Percentiles rank a stretch among this genome's conserved stretches.
phyloP scores from a whole-genome alignment of 2,797 vertebrate genomes.

The Sebastes hubbsi region DNA sequence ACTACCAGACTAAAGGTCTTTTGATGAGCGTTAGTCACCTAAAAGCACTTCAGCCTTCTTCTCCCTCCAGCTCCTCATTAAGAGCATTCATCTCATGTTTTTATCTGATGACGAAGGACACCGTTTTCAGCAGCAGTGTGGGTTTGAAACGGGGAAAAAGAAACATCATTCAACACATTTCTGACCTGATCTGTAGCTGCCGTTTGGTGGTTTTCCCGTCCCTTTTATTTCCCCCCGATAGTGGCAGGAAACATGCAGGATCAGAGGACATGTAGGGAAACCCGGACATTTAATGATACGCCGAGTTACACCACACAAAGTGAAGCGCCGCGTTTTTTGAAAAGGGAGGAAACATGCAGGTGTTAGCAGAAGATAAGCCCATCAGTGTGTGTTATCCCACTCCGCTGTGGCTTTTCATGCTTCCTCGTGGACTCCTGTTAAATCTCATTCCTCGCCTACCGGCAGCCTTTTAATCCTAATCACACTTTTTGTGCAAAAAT shows the following conservation, averaged over 20 bases:
- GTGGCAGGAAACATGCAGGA: neutral
- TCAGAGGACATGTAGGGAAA: neutral
- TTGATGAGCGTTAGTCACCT: neutral
- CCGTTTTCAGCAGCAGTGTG: neutral
- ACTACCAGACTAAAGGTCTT: neutral
- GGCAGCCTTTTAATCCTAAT: neutral
- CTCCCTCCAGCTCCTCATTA: neutral
- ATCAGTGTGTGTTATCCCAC: neutral
- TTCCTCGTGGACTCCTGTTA: neutral
- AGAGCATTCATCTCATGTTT: neutral
- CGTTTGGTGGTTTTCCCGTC: neutral
- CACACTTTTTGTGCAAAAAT: neutral
- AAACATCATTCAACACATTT: neutral
- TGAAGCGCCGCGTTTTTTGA: neutral
- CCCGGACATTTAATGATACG: conserved; percentile 4
- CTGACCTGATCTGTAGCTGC: neutral
- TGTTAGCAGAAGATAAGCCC: conserved; percentile 35
- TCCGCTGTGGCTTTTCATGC: neutral
- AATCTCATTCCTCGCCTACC: neutral
- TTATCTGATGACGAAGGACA: neutral
- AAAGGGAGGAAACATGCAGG: conserved; percentile 8
- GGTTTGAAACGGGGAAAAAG: neutral
- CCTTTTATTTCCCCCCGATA: neutral
- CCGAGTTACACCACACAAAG: neutral
- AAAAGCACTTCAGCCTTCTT: neutral